Base-by-base conservation (phyloP, 2,113 vertebrate species). In the Saguinus midas region DNA sequence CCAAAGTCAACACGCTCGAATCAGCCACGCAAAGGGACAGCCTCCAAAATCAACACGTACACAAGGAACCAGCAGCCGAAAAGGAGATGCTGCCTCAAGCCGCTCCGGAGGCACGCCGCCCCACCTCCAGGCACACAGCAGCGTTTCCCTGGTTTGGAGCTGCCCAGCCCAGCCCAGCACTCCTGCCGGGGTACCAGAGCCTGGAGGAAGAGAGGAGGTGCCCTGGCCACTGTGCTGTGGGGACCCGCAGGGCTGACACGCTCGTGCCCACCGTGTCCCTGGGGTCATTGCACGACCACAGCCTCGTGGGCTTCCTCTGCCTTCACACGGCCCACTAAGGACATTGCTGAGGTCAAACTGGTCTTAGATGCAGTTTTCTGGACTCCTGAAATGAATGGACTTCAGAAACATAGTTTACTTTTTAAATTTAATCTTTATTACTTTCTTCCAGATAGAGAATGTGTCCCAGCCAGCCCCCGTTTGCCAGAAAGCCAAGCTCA, bases 41-140 rank as follows among this genome's bases (percentile, higher is more conserved):
- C 50, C 66, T 94, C 93, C 94, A 96, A 95, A 68, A 58, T 68
- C 96, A 94, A 68, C 94, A 91, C 1, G 0, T n/a, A 75, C 40
- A 1, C 55, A 40, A 43, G 82, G 27, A 17, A 9, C 27, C 3
- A 10, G 73, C 79, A 37, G 61, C 79, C 45, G 23, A 20, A 52
- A 17, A 37, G 8, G 37, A 50, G 57, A 55, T 37, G 20, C 55
- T 9, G n/a, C 76, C 2, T 1, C 3, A 0, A 61, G 76, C 50
- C 3, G 52, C 68, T 64, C 95, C 52, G 0, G 5, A 55, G 21
- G 21, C 25, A 1, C 57, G 64, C 43, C 58, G n/a, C 55, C 83
- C 82, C 37, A 13, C 48, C 72, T 85, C 32, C 29, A 23, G 20
- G 78, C n/a, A 37, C 73, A 5, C n/a, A 1, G 37, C 1, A 57